phyloP scores from a whole-genome alignment of 1,140 invertebrate species.

The Ridgeia piscesae region DNA sequence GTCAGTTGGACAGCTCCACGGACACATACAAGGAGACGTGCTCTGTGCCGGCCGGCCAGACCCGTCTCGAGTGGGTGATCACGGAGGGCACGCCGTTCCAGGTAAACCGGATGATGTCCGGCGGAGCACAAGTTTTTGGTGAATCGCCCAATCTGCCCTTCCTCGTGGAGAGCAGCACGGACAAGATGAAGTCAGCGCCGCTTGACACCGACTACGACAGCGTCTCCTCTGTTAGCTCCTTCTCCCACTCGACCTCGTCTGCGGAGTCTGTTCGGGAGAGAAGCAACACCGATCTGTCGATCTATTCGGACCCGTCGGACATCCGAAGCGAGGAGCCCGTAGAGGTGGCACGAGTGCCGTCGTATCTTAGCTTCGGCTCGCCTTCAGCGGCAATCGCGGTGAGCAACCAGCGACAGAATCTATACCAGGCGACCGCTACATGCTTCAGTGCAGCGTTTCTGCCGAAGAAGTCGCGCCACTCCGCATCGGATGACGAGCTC shows the following conservation, averaged over 20 bases:
- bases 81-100: neutral
- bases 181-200: conserved; percentile 15
- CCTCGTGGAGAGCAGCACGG: conserved; percentile 19
- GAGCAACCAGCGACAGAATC: neutral
- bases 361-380: neutral
- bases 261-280: neutral
- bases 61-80: neutral
- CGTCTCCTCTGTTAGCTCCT: conserved; percentile 10
- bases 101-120: neutral
- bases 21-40: neutral
- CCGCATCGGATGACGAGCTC: neutral
- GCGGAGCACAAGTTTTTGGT: neutral
- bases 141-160: conserved; percentile 9
- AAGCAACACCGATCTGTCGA: neutral
- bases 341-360: neutral
- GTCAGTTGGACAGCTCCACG: neutral
- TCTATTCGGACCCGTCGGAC: neutral
- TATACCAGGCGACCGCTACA: neutral
- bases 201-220: conserved; percentile 16
- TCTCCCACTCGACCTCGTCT: neutral
- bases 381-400: neutral
- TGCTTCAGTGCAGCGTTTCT: neutral
- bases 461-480: neutral
- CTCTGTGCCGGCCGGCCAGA: neutral
- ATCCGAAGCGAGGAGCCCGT: neutral